phyloP scores from a whole-genome alignment of 2,113 vertebrate genomes.

The Spizaetus ornatus region DNA sequence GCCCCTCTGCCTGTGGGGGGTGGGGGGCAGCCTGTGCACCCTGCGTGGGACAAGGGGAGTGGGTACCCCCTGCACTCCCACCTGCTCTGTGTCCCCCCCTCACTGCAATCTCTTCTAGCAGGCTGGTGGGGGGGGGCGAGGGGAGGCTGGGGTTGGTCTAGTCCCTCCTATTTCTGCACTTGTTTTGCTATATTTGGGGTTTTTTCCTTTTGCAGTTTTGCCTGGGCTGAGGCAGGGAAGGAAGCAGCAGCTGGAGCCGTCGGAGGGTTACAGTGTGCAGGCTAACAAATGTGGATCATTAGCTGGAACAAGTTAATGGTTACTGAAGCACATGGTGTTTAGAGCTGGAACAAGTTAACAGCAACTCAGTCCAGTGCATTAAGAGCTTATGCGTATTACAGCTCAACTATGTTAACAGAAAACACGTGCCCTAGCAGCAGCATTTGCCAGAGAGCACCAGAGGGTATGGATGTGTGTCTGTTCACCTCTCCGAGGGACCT shows the following conservation, averaged over 20 bases:
- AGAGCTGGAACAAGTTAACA: slow-evolving; percentile 26
- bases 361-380: not conserved
- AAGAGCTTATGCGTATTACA: not conserved
- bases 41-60: not conserved
- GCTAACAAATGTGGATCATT: not conserved
- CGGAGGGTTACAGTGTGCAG: not conserved
- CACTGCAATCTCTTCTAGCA: not conserved
- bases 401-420: not conserved
- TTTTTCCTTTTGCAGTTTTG: not conserved
- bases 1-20: not conserved
- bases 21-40: not conserved
- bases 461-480: not conserved
- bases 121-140: too few relatives aligned
- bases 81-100: not conserved
- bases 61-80: not conserved
- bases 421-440: not conserved
- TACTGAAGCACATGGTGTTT: slow-evolving; percentile 9
- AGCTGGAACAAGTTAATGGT: slow-evolving; percentile 40
- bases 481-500: not conserved
- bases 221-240: not conserved
- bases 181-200: not conserved
- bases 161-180: not conserved
- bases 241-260: not conserved
- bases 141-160: not conserved
- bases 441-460: not conserved